Evolutionary conservation across 2,797 vertebrate genomes (phyloP).

Genomic region (Schizothorax lantsangensis): DNA sequence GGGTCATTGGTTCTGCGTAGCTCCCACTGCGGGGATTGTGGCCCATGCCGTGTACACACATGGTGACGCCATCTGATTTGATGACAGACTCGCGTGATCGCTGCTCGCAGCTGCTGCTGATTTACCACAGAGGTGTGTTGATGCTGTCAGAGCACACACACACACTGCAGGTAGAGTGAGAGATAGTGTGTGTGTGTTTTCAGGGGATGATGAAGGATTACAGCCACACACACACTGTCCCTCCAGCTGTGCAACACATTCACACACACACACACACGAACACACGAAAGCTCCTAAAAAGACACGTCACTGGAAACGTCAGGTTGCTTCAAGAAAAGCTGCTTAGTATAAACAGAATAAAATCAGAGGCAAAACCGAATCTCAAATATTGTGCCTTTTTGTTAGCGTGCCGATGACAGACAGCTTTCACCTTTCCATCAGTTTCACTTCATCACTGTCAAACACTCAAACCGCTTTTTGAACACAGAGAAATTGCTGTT

Average conservation of each 20-base stretch:
- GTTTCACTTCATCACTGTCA: background rate
- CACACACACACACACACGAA: conserved; percentile 13
- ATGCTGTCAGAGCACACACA: conserved; percentile 34
- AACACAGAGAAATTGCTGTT: background rate
- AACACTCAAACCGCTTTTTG: background rate
- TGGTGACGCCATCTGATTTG: conserved; percentile 39
- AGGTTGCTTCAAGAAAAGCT: conserved; percentile 44
- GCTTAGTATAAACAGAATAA: conserved; percentile 55
- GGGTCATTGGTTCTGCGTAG: conserved; percentile 34
- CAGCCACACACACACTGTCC: conserved; percentile 39
- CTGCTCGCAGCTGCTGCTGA: conserved; percentile 35
- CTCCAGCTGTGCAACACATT: conserved; percentile 57
- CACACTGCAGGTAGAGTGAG: conserved; percentile 47
- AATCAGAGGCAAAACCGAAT: background rate
- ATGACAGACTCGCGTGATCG: conserved; percentile 38
- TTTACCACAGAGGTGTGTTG: conserved; percentile 45
- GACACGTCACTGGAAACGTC: conserved; percentile 49
- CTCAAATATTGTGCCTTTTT: conserved; percentile 18
- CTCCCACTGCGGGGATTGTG: conserved; percentile 15
- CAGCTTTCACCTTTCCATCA: conserved; percentile 20
- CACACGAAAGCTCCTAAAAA: conserved; percentile 36
- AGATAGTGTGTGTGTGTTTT: conserved; percentile 48
- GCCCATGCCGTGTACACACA: conserved; percentile 21
- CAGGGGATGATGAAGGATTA: conserved; percentile 60
- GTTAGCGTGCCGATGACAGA: background rate